phyloP scores from a whole-genome alignment of 2,797 vertebrate species.

The Platalea minor region DNA sequence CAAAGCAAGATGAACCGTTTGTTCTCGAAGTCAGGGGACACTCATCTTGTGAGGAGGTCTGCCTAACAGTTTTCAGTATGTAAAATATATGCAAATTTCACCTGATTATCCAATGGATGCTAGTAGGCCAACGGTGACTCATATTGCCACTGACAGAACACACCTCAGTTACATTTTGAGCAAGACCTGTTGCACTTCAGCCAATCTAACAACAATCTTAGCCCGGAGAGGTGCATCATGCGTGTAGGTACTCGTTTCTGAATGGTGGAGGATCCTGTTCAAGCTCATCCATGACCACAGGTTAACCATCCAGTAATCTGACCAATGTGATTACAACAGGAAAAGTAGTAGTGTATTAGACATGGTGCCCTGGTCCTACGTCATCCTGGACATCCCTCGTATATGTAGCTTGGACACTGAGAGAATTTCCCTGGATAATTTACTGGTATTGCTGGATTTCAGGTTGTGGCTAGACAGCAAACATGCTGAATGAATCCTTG shows the following conservation, averaged over 20 bases:
- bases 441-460: neutral
- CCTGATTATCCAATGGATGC: neutral
- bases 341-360: neutral
- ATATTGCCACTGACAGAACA: neutral
- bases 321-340: neutral
- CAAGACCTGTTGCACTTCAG: neutral
- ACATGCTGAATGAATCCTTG: neutral
- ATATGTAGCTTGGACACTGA: fast-evolving
- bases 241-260: neutral
- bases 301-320: neutral
- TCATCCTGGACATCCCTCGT: neutral
- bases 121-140: neutral
- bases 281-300: neutral
- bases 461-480: neutral
- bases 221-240: neutral
- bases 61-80: neutral
- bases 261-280: neutral
- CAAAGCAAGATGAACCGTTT: neutral
- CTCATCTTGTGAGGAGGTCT: neutral
- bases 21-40: neutral
- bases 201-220: neutral
- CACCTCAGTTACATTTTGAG: neutral
- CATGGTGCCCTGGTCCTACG: neutral
- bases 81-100: neutral
- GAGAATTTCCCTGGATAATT: neutral